phyloP scores from a whole-genome alignment of 2,797 vertebrate genomes.

The Vultur gryphus region DNA sequence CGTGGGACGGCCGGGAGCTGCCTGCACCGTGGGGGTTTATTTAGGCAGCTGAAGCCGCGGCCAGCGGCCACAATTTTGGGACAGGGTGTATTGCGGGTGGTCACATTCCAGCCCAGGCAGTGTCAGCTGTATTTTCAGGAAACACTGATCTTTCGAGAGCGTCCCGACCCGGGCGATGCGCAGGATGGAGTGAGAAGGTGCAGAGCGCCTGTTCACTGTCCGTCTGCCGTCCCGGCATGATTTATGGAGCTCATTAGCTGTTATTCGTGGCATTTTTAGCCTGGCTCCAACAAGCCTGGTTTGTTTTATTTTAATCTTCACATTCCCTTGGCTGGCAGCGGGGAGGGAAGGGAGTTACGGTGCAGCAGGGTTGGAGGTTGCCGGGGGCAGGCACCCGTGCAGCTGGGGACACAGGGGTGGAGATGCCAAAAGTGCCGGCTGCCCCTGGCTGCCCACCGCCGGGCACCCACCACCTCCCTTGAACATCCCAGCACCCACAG shows the following conservation, averaged over 20 bases:
- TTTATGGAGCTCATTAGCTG: slow-evolving; percentile 45
- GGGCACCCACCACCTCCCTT: background rate
- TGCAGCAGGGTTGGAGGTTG: background rate
- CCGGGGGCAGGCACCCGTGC: rapidly evolving
- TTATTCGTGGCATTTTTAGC: background rate
- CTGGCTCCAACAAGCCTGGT: background rate
- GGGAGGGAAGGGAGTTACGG: slow-evolving; percentile 17
- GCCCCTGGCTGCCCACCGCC: background rate
- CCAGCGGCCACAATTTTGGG: background rate
- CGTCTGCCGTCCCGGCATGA: background rate
- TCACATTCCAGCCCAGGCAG: background rate
- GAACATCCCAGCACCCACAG: background rate
- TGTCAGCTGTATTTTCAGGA: background rate
- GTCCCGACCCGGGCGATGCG: rapidly evolving
- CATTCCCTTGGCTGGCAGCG: background rate
- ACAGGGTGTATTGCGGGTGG: background rate
- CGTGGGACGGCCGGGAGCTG: background rate
- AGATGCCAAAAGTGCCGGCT: background rate
- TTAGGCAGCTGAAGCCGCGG: background rate
- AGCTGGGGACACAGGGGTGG: rapidly evolving
- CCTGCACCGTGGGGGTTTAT: background rate
- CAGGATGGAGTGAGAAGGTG: background rate
- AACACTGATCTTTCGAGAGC: background rate
- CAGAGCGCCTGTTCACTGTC: background rate
- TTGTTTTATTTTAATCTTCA: slow-evolving; percentile 50